Conservation (phyloP, 2,113 vertebrate species). For the Serilophus lunatus region DNA sequence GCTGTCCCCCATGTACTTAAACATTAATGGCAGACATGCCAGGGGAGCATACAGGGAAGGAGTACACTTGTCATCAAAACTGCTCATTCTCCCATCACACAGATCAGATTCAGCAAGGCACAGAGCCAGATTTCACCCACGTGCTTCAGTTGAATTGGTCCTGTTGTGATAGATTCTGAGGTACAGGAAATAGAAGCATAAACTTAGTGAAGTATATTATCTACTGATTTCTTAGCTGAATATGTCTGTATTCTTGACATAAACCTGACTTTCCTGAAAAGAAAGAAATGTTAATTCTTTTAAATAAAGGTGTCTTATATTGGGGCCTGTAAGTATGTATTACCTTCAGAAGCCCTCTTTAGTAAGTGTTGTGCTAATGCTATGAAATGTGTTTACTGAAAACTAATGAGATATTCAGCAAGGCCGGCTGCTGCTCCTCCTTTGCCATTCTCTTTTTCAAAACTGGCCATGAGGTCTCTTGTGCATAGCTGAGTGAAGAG, state of each 20-base stretch:
- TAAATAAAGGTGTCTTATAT: not conserved
- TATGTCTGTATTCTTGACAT: not conserved
- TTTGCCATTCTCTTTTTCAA: not conserved
- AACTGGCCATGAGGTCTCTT: not conserved
- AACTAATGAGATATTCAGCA: not conserved
- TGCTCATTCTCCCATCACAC: slow-evolving; percentile 40
- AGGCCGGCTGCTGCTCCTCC: not conserved
- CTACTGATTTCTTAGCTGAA: not conserved
- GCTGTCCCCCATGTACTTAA: not conserved
- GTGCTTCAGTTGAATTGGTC: not conserved
- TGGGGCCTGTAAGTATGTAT: not conserved
- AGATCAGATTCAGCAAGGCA: not conserved
- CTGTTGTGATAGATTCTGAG: not conserved
- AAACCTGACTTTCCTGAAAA: not conserved
- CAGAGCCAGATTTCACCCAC: not conserved
- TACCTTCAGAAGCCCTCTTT: not conserved
- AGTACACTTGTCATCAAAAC: not conserved
- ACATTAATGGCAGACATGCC: not conserved
- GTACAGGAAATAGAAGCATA: not conserved
- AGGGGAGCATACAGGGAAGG: not conserved
- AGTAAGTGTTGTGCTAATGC: not conserved
- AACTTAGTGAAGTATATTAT: not conserved
- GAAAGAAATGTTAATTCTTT: not conserved
- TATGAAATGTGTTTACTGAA: not conserved
- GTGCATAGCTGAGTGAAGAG: not conserved